Evolutionary conservation across 2,113 vertebrate genomes (phyloP).

Genomic region (Microtus montanus): DNA sequence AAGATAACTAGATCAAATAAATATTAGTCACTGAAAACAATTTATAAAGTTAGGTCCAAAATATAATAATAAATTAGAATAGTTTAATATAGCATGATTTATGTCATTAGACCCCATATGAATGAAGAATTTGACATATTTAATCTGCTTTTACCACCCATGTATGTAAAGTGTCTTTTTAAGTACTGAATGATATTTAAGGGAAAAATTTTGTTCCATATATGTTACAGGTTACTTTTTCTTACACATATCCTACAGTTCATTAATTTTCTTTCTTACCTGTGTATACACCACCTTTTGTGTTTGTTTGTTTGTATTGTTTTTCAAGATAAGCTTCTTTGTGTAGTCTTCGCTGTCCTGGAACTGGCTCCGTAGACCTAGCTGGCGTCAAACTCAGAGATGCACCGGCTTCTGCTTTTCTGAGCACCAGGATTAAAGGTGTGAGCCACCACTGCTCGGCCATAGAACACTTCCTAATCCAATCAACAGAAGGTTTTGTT

Average conservation of each 20-base stretch:
- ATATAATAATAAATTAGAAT: not conserved
- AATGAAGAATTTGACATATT: not conserved
- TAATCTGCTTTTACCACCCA: slow-evolving; percentile 17
- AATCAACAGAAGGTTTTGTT: not conserved
- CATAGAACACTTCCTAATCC: not conserved
- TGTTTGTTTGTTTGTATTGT: not conserved
- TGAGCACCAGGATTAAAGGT: not conserved
- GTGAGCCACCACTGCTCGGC: not conserved
- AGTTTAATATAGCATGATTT: not conserved
- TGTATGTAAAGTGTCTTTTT: not conserved
- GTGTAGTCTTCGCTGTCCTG: not conserved
- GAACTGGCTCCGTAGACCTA: not conserved
- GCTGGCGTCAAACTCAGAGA: not conserved
- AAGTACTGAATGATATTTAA: not conserved
- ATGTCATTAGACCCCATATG: not conserved
- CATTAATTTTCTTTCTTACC: not conserved
- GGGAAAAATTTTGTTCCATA: not conserved
- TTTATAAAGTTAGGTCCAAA: not conserved
- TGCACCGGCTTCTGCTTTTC: not conserved
- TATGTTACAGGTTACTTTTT: not conserved
- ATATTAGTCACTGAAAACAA: not conserved
- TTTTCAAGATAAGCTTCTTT: not conserved
- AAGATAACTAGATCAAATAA: slow-evolving; percentile 31
- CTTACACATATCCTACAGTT: not conserved
- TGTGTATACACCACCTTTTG: not conserved